Conservation (phyloP, 2,888 invertebrate species). For the Drosophila eohydei region DNA sequence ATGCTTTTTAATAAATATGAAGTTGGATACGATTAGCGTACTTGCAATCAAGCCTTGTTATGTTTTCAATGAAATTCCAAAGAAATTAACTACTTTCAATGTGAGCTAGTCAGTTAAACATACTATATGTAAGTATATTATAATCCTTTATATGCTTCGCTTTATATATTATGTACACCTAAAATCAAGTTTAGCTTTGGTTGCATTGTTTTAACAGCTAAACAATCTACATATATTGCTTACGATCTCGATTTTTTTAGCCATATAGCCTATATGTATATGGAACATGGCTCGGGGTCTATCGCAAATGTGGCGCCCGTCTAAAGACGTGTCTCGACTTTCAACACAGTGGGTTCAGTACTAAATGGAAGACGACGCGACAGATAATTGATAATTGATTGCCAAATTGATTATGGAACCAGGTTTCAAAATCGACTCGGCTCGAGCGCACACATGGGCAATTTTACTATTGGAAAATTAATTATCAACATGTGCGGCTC, state of each 20-base stretch:
- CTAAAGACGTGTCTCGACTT: slow-evolving; percentile 7
- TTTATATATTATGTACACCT: not conserved
- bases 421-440: slow-evolving; percentile 25
- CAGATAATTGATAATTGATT: slow-evolving; percentile 55
- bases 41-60: too few species aligned
- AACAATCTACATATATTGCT: not conserved
- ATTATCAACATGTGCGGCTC: slow-evolving; percentile 41
- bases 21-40: too few species aligned
- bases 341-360: not conserved
- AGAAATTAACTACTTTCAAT: too few species aligned
- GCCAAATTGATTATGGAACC: slow-evolving; percentile 37
- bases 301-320: slow-evolving; percentile 16
- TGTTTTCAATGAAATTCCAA: too few species aligned
- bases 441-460: slow-evolving; percentile 1
- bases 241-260: not conserved
- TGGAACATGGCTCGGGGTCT: slow-evolving; percentile 1
- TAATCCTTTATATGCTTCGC: too few species aligned
- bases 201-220: not conserved
- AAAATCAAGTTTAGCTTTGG: not conserved
- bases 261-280: not conserved
- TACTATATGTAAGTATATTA: too few species aligned
- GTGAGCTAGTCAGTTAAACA: too few species aligned
- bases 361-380: slow-evolving; percentile 43
- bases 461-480: slow-evolving; percentile 16
- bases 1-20: too few species aligned